Base-by-base conservation (phyloP, 2,888 invertebrate species). In the Cerastis rubricosa region DNA sequence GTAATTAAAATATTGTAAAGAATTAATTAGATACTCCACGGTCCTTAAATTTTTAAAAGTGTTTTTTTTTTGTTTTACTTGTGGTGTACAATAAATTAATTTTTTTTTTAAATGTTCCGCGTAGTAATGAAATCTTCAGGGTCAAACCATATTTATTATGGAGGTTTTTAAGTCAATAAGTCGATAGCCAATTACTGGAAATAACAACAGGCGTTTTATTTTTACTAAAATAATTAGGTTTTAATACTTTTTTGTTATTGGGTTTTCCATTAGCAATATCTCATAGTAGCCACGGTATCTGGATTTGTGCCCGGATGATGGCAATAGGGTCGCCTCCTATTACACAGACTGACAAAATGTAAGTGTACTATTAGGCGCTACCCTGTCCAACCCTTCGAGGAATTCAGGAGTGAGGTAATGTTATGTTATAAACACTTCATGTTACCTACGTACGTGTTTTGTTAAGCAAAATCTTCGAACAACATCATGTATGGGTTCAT, bases 1-100 rank as follows among this genome's bases (percentile, higher is more conserved):
- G 67, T 75, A 54, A 85, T 82, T 81, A 75, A 71, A 82, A 61
- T 61, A 85, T 61, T 81, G 59, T 68, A 14, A 69, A 71, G 61
- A 83, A 61, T 63, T 68, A 81, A 82, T 85, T 81, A 85, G 61
- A 63, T 66, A 65, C 47, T 51, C 57, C 22, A 59, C 51, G 45
- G 64, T 64, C n/a, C 17, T 45, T 51, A 71, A 68, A 49, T 49
- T 47, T 77, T 65, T 25, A 0, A 73, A 64, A 74, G n/a, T 25
- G 22, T 22, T 35, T 29, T 57, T 19, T 29, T 68, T 69, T 12
- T 35, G 22, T 66, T 76, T 61, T n/a, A 76, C 51, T 45, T 51
- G 40, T 0, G 22, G 19, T 65, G 6, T 45, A 45, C 9, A 61
- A 29, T 40, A 77, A 45, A 8, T 29, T n/a, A 29, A 43, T 29